phyloP scores from a whole-genome alignment of 2,113 vertebrate genomes.

The Bagarius yarrelli region DNA sequence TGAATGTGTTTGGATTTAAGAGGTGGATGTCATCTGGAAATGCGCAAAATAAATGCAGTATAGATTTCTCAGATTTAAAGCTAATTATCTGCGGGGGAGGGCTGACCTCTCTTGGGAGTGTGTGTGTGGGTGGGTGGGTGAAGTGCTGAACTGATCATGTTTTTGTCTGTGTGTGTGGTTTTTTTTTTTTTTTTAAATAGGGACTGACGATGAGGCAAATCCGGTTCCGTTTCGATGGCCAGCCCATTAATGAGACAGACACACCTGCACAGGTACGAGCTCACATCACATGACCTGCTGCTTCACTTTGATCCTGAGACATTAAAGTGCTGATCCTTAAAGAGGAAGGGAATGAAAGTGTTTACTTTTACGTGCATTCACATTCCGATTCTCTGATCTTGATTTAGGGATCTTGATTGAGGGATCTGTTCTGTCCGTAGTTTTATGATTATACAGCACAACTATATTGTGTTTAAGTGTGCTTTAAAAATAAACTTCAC shows the following conservation, averaged over 20 bases:
- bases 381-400: background rate
- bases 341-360: background rate
- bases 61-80: background rate
- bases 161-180: background rate
- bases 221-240: constrained; percentile 98
- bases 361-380: background rate
- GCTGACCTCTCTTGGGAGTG: background rate
- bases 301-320: background rate
- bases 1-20: background rate
- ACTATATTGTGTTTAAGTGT: too few species aligned
- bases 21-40: background rate
- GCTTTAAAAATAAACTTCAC: too few species aligned
- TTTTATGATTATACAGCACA: too few species aligned
- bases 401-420: too few species aligned
- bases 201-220: constrained; percentile 99
- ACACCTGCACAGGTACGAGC: constrained; percentile 92
- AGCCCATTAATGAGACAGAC: constrained; percentile 97
- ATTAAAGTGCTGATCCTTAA: background rate
- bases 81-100: constrained; percentile 9
- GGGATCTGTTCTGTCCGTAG: too few species aligned
- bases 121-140: background rate
- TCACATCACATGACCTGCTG: background rate
- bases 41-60: background rate
- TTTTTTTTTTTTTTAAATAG: constrained; percentile 61
- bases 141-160: background rate